A percentile compares a stretch with the other conserved stretches of the same genome.
Evolutionary conservation across 53 echinoderm and acorn worm species (phyloP).

Genomic region (Patiria pectinifera): DNA sequence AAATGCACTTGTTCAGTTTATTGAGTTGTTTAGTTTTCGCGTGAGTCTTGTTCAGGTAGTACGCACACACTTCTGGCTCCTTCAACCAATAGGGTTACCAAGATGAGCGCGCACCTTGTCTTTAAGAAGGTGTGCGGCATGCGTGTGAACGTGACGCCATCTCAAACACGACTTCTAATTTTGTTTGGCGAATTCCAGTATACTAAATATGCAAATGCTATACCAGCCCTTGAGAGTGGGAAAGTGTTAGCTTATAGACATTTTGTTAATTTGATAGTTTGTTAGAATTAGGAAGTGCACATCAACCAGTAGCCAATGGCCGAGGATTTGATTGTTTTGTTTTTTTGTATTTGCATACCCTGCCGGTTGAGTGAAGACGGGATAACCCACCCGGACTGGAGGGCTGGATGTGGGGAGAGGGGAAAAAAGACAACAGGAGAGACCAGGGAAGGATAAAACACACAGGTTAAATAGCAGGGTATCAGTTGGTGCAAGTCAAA

Average conservation of each 20-base stretch:
- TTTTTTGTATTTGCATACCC: conserved; percentile 17
- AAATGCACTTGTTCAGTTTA: too few species aligned
- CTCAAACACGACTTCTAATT: too few species aligned
- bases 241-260: neutral
- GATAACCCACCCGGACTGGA: conserved; percentile 52
- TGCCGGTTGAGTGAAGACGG: conserved; percentile 53
- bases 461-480: conserved; percentile 23
- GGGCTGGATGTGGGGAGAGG: conserved; percentile 18
- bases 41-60: too few species aligned
- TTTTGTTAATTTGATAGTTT: neutral
- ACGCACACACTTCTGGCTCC: too few species aligned
- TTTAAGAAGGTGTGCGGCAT: too few species aligned
- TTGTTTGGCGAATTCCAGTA: too few species aligned
- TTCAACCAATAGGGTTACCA: too few species aligned
- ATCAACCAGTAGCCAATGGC: neutral
- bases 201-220: neutral
- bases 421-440: neutral
- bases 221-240: neutral
- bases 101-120: too few species aligned
- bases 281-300: neutral
- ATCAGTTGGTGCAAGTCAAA: neutral
- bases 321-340: neutral
- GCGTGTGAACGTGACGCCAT: too few species aligned
- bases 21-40: too few species aligned
- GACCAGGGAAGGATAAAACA: neutral